Base-by-base conservation (phyloP, 2,888 invertebrate species). In the Acrobasis repandana region DNA sequence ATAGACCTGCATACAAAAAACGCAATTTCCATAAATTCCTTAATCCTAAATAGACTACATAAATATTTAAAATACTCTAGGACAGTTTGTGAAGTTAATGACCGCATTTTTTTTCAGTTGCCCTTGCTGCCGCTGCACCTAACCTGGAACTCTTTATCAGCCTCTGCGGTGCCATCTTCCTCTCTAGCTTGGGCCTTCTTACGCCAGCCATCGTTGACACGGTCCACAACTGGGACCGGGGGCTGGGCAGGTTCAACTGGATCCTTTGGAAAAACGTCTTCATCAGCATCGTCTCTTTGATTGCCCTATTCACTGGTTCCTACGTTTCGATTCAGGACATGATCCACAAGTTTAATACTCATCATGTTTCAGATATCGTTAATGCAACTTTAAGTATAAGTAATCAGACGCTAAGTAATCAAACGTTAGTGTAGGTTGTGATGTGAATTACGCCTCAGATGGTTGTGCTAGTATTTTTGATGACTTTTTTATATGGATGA, bases 61-160 rank as follows among this genome's bases (percentile, higher is more conserved):
- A n/a, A n/a, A n/a, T n/a, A n/a, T n/a, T n/a, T n/a, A n/a, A n/a
- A n/a, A n/a, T n/a, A n/a, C n/a, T n/a, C n/a, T n/a, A n/a, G n/a
- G n/a, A n/a, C n/a, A n/a, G n/a, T n/a, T n/a, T n/a, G n/a, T n/a
- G n/a, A n/a, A n/a, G n/a, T n/a, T n/a, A n/a, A n/a, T n/a, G n/a
- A n/a, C n/a, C n/a, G n/a, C 8, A 28, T 8, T 28, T 8, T 8
- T 28, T 28, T 28, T 76, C 94, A 93, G 96, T 97, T 75, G 93
- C 93, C 3, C 80, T 97, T 50, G 97, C 97, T 0, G 95, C 95
- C 0, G 93, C 95, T 2, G 96, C 98, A 56, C 97, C 97, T 0
- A 94, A 97, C 73, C 84, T 98, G 70, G 97, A 96, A 61, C 94
- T 97, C 0, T 96, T 98, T 79, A 98, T 98, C 76, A 96, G 96